phyloP scores from a whole-genome alignment of 1,140 invertebrate species.

The Aphelenchoides avenae region DNA sequence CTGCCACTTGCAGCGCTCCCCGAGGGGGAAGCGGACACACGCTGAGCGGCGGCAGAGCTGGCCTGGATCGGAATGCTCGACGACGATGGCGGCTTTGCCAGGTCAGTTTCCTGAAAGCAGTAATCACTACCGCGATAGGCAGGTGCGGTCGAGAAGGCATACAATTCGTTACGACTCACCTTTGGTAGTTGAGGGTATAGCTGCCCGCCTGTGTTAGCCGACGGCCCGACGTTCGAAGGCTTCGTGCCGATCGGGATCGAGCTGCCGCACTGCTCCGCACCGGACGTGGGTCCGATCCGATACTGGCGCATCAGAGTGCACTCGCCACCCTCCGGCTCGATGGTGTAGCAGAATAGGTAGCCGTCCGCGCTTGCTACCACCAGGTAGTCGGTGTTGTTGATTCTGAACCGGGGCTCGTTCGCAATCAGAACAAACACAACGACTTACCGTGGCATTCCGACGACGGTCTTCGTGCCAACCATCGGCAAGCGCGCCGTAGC shows the following conservation, averaged over 20 bases:
- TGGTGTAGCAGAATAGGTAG: slow-evolving; percentile 46
- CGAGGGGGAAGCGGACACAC: background rate
- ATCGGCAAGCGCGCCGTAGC: slow-evolving; percentile 47
- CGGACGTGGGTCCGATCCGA: slow-evolving; percentile 28
- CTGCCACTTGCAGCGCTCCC: background rate
- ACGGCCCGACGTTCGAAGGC: background rate
- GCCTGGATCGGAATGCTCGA: background rate
- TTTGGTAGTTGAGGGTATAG: background rate
- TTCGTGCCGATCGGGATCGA: too few relatives aligned
- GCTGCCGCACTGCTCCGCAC: background rate
- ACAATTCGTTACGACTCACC: background rate
- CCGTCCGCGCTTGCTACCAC: slow-evolving; percentile 40
- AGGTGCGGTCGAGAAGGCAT: background rate
- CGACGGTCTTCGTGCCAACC: slow-evolving; percentile 37
- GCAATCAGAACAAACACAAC: slow-evolving; percentile 3
- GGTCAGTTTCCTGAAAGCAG: background rate
- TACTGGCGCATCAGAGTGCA: slow-evolving; percentile 42
- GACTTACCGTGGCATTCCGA: slow-evolving; percentile 35
- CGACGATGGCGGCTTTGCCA: background rate
- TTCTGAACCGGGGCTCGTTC: slow-evolving; percentile 10
- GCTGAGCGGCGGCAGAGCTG: slow-evolving; percentile 8
- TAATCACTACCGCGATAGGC: background rate
- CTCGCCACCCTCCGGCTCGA: slow-evolving; percentile 28
- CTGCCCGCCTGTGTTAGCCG: background rate
- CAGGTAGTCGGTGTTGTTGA: slow-evolving; percentile 31